Evolutionary conservation across 92 coral and sea anemone genomes (phyloP).

Genomic region (Epizoanthus scotinus): DNA sequence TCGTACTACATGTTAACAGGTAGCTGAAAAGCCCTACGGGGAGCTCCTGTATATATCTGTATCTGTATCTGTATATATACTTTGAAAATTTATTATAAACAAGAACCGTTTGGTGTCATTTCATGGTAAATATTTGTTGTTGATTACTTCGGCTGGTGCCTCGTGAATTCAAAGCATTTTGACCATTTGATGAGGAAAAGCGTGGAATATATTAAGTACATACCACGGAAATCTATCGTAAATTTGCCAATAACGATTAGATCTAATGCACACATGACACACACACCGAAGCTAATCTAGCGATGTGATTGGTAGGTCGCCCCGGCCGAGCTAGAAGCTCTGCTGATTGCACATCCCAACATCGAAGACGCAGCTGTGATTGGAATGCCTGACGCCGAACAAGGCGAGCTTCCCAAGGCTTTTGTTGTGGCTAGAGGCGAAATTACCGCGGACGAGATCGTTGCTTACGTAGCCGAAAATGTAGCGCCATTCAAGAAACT

Average conservation of each 20-base stretch:
- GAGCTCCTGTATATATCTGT: no score
- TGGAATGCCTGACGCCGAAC: conserved; percentile 73
- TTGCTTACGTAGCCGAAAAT: conserved; percentile 19
- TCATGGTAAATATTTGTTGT: no score
- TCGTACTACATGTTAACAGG: no score
- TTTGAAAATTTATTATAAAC: no score
- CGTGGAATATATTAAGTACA: no score
- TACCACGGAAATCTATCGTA: no score
- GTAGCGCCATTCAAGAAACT: conserved; percentile 55
- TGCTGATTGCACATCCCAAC: conserved; percentile 79
- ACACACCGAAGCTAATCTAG: neutral
- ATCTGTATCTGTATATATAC: no score
- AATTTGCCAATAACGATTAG: neutral
- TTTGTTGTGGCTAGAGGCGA: conserved; percentile 37
- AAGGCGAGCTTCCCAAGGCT: conserved; percentile 78
- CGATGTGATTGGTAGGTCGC: conserved; percentile 60
- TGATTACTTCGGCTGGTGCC: no score
- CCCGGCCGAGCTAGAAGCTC: conserved; percentile 84
- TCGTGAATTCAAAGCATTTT: no score
- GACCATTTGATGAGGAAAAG: no score
- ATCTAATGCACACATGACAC: neutral
- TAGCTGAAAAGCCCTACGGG: no score
- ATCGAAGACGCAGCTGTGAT: conserved; percentile 88
- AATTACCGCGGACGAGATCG: conserved; percentile 42
- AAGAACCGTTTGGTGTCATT: no score